Percentiles rank a stretch among this genome's conserved stretches.
Conservation (phyloP, 2,113 vertebrate species). For the Malurus alboscapulatus region DNA sequence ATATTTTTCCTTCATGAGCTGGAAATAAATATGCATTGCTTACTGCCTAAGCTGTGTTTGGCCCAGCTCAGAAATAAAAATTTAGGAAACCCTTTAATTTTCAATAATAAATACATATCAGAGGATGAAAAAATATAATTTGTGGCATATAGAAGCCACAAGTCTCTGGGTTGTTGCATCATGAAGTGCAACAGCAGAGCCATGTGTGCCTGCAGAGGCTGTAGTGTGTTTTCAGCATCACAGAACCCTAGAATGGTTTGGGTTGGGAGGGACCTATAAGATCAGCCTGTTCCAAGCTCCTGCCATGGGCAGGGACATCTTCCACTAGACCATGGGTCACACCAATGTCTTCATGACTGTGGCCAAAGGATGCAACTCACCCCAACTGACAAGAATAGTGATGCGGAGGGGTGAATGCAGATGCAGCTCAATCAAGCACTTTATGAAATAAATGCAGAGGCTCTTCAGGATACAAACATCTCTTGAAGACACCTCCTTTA, state of each 20-base stretch:
- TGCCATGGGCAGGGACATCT: neutral
- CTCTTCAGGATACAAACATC: neutral
- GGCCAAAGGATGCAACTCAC: neutral
- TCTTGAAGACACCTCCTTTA: neutral
- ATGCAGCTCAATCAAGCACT: neutral
- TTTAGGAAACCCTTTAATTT: constrained; percentile 60
- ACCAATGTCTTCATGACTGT: neutral
- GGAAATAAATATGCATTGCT: constrained; percentile 38
- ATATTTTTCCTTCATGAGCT: constrained; percentile 2
- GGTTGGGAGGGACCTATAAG: neutral
- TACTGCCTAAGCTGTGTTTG: constrained; percentile 36
- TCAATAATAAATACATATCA: constrained; percentile 40
- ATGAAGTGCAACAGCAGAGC: accelerated
- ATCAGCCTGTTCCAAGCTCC: neutral
- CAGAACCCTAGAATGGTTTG: neutral
- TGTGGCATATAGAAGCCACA: neutral
- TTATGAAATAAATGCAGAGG: neutral
- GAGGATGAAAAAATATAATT: neutral
- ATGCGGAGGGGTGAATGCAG: neutral
- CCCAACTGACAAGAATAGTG: accelerated
- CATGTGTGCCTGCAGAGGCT: accelerated
- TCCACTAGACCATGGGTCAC: accelerated
- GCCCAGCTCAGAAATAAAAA: constrained; percentile 30
- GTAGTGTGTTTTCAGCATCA: accelerated
- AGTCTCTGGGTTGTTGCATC: neutral